A percentile compares a stretch with the other conserved stretches of the same genome.
These are phyloP conservation scores for Dryocosmus kuriphilus DNA, from an alignment of 2,888 invertebrate species.

Conservation along the genomic window DNA sequence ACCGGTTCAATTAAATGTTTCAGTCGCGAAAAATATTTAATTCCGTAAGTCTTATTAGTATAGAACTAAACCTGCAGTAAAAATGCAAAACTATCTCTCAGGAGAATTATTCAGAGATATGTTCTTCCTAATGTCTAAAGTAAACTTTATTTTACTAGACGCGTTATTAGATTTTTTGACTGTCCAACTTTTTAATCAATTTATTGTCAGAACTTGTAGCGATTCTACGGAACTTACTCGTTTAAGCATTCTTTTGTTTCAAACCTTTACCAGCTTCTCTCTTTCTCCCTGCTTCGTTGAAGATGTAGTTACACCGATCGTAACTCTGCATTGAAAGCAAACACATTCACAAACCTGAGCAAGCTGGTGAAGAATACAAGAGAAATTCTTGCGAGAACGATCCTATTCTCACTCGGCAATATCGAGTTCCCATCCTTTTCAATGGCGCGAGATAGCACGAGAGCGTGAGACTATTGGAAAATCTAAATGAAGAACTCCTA, in stretches of 20 bases:
- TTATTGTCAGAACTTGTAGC: conserved; percentile 15
- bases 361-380: conserved; percentile 36
- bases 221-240: conserved; percentile 24
- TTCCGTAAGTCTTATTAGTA: no score
- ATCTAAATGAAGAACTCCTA: conserved; percentile 37
- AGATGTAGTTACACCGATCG: conserved; percentile 38
- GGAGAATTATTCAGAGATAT: neutral
- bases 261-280: neutral
- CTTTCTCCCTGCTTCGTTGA: neutral
- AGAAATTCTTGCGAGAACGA: conserved; percentile 40
- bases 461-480: conserved; percentile 40
- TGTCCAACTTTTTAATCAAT: conserved; percentile 15
- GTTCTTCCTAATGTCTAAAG: neutral
- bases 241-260: conserved; percentile 11
- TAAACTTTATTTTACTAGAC: conserved; percentile 8
- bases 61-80: neutral
- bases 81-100: neutral
- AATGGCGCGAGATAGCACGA: conserved; percentile 25
- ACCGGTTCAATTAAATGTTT: neutral
- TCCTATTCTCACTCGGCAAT: conserved; percentile 36
- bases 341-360: conserved; percentile 34
- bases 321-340: conserved; percentile 39
- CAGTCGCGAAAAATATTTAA: no score
- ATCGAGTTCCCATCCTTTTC: conserved; percentile 31
- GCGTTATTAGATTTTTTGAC: conserved; percentile 15